These are phyloP conservation scores for Theropithecus gelada DNA, from an alignment of 2,113 vertebrate genomes.

Conservation along the genomic window DNA sequence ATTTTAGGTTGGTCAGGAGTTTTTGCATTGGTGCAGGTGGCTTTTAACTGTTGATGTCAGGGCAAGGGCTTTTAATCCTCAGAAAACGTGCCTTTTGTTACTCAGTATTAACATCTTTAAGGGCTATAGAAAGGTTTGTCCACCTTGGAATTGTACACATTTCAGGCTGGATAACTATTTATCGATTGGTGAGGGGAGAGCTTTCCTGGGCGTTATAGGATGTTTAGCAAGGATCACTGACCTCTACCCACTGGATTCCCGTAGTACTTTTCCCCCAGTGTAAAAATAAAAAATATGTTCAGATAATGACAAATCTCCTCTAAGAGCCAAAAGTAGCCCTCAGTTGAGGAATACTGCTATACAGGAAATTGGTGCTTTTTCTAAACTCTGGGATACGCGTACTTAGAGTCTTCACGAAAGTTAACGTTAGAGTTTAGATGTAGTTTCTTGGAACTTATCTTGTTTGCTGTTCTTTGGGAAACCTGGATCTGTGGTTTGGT, in stretches of 20 bases:
- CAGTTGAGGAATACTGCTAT: rapidly evolving
- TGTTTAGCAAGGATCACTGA: not conserved
- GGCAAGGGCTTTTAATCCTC: not conserved
- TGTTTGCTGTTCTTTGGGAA: not conserved
- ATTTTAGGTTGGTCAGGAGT: not conserved
- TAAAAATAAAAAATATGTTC: not conserved
- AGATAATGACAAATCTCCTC: not conserved
- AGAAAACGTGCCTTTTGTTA: not conserved
- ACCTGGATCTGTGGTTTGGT: not conserved
- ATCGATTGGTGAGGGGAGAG: not conserved
- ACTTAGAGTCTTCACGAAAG: not conserved
- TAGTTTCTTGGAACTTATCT: not conserved
- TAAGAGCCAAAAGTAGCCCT: not conserved
- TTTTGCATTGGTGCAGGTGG: not conserved
- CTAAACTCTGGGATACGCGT: not conserved
- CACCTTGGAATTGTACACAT: not conserved
- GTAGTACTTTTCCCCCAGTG: not conserved
- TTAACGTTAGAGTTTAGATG: not conserved
- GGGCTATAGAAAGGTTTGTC: not conserved
- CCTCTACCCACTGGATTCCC: not conserved
- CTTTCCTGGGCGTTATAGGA: not conserved
- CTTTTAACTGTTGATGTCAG: not conserved
- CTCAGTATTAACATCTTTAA: not conserved
- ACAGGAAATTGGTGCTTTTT: not conserved
- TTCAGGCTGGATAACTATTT: not conserved